Base-by-base conservation (phyloP, 2,888 invertebrate species). In the Carabus problematicus region DNA sequence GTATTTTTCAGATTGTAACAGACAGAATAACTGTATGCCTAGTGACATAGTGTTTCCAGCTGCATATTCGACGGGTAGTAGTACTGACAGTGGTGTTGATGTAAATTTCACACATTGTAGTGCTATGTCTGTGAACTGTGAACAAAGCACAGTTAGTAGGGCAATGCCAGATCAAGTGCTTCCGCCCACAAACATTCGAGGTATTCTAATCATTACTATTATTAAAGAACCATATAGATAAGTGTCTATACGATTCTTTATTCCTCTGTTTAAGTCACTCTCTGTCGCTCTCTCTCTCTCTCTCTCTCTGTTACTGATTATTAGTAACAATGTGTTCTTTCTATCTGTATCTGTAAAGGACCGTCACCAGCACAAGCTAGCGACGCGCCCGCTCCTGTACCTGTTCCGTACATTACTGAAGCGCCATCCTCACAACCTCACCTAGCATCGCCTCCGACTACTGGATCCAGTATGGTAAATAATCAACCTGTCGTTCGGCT, bases 361-460 rank as follows among this genome's bases (percentile, higher is more conserved):
- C 85, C 87, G 72, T 87, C 88, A 49, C 87, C 88, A 70, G 88
- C 87, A 18, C 88, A 88, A 81, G 88, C 87, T 16, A 87, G 87
- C 74, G 86, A 86, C 68, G 87, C 88, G 43, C 87, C 88, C 18
- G 84, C 85, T 49, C 85, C 85, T 9, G 77, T 85, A 64, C 83
- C 84, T 43, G 77, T 85, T 68, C 83, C 84, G 42, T 82, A 82
- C 71, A 84, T 85, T 77, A 84, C 84, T 2, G 84, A 83, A 78
- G 84, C 84, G 79, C 84, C 85, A 76, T 29, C 69, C 52, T 42
- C 42, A 82, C 83, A 2, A 84, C 61, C 19, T 14, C 41, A 42
- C 14, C 18, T 52, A 41, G 66, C 42, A 39, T 29, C 45, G 58
- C 29, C 29, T 29, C 29, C 2, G 29, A 64, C 56, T 72, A 73